Conservation (phyloP, 2,113 vertebrate genomes). For the Synodontis membranacea region DNA sequence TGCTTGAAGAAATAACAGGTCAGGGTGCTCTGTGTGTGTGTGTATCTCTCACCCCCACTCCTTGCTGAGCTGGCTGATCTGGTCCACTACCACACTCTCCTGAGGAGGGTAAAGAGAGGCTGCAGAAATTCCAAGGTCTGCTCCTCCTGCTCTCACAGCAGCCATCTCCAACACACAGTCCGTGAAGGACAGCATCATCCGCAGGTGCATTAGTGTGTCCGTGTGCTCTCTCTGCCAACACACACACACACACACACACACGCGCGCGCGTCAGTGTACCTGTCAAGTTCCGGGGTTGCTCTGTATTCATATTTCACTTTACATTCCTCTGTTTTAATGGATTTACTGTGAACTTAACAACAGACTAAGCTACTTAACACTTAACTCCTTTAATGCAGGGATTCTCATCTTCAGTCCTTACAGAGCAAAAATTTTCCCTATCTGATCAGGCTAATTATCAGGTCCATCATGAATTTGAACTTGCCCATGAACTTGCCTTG, state of each 20-base stretch:
- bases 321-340: background rate
- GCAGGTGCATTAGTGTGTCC: slow-evolving; percentile 89
- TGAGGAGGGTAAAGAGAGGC: slow-evolving; percentile 89
- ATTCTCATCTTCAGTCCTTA: no score
- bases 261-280: background rate
- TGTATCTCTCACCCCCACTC: slow-evolving; percentile 86
- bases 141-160: slow-evolving; percentile 76
- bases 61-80: slow-evolving; percentile 96
- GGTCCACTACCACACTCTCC: slow-evolving; percentile 93
- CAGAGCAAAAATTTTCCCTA: background rate
- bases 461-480: background rate
- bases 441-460: background rate
- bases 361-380: background rate
- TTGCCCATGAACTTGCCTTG: background rate
- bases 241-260: slow-evolving; percentile 2
- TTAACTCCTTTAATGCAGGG: background rate
- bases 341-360: background rate
- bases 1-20: background rate
- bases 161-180: slow-evolving; percentile 95
- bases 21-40: background rate
- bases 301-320: background rate
- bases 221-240: slow-evolving; percentile 87
- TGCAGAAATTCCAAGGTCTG: slow-evolving; percentile 80
- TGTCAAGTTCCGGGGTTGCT: background rate
- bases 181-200: slow-evolving; percentile 90